Conservation (phyloP, 1,140 invertebrate genomes). For the Fopius arisanus region DNA sequence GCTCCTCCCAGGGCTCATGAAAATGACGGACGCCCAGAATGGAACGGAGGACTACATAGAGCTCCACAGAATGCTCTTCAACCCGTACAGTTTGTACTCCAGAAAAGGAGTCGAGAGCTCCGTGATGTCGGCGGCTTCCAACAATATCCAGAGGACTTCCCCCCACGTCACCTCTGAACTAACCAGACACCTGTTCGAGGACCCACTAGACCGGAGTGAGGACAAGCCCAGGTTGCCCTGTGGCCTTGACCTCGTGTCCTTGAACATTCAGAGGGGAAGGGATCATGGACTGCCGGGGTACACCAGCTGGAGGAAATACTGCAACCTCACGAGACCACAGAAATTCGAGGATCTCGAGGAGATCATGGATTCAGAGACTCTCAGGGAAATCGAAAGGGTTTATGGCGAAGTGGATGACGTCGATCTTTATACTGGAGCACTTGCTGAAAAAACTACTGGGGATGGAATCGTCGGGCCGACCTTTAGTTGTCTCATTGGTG, state of each 20-base stretch:
- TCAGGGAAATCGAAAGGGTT: slow-evolving; percentile 70
- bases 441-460: slow-evolving; percentile 76
- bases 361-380: slow-evolving; percentile 70
- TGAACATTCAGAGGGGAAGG: slow-evolving; percentile 87
- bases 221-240: slow-evolving; percentile 60
- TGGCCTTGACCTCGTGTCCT: slow-evolving; percentile 83
- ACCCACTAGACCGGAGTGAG: slow-evolving; percentile 38
- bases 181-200: slow-evolving; percentile 79
- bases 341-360: slow-evolving; percentile 79
- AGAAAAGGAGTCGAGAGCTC: slow-evolving; percentile 69
- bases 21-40: slow-evolving; percentile 68
- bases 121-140: slow-evolving; percentile 71
- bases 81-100: slow-evolving; percentile 80
- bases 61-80: slow-evolving; percentile 82
- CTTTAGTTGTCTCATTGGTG: slow-evolving; percentile 83
- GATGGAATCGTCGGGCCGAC: slow-evolving; percentile 83
- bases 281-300: slow-evolving; percentile 90
- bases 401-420: slow-evolving; percentile 84
- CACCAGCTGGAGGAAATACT: slow-evolving; percentile 77
- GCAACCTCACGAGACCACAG: slow-evolving; percentile 72
- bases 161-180: slow-evolving; percentile 68
- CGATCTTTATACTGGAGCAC: slow-evolving; percentile 85
- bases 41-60: slow-evolving; percentile 74
- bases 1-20: slow-evolving; percentile 77
- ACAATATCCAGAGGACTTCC: slow-evolving; percentile 71